phyloP scores from a whole-genome alignment of 2,888 invertebrate genomes.

The Macaria notata region DNA sequence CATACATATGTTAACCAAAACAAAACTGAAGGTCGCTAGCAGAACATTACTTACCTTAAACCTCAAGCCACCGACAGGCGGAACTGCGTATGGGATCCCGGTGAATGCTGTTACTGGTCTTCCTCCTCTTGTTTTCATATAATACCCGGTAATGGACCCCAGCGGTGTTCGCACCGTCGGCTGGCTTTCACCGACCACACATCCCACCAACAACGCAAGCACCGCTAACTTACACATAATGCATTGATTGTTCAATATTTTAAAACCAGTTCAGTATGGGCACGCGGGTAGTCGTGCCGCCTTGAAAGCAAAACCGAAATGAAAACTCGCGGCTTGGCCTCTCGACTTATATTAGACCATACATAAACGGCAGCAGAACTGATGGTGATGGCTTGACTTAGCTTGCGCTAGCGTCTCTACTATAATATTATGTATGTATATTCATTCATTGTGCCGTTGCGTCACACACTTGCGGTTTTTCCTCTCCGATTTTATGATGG shows the following conservation, averaged over 20 bases:
- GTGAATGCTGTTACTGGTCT: constrained; percentile 83
- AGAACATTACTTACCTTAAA: constrained; percentile 78
- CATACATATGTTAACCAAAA: too few species aligned
- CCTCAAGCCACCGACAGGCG: constrained; percentile 83
- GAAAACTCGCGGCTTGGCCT: constrained; percentile 44
- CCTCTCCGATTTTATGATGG: background rate
- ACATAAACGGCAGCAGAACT: constrained; percentile 37
- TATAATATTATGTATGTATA: background rate
- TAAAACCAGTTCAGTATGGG: constrained; percentile 41
- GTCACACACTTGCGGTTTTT: constrained; percentile 4
- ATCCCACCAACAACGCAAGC: constrained; percentile 22
- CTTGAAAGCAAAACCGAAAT: constrained; percentile 50
- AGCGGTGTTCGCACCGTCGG: constrained; percentile 62
- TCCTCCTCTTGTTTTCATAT: constrained; percentile 79
- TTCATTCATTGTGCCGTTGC: background rate
- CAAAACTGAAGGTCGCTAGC: too few species aligned
- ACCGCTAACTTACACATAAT: constrained; percentile 25
- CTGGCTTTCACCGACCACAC: constrained; percentile 41
- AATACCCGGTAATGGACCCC: constrained; percentile 80
- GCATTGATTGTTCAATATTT: constrained; percentile 17
- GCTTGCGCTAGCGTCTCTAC: constrained; percentile 5
- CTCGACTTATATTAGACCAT: constrained; percentile 50
- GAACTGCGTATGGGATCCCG: constrained; percentile 84
- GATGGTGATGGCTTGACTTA: constrained; percentile 4
- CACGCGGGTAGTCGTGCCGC: constrained; percentile 40